phyloP scores from a whole-genome alignment of 2,888 invertebrate species.

The Meiosimyza decipiens region DNA sequence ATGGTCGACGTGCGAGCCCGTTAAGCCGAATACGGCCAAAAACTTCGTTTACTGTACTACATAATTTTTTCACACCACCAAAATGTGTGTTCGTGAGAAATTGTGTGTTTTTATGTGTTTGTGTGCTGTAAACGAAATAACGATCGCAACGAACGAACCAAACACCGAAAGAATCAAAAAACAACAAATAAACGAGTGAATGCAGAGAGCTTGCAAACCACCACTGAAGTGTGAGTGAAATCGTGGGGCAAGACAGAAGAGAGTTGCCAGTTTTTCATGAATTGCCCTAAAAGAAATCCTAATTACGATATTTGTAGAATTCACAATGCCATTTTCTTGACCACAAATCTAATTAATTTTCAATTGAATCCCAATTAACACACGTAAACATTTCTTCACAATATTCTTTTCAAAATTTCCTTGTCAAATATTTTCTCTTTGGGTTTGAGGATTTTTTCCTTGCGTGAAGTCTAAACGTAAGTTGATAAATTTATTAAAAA shows the following conservation, averaged over 20 bases:
- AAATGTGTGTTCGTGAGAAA: slow-evolving; percentile 12
- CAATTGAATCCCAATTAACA: no score
- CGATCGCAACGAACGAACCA: background rate
- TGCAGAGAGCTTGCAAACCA: background rate
- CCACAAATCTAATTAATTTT: no score
- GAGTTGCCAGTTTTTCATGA: background rate
- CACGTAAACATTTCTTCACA: no score
- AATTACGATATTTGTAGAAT: no score
- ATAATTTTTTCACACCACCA: slow-evolving; percentile 28
- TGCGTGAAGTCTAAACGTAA: no score
- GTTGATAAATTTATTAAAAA: no score
- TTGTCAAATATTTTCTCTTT: no score
- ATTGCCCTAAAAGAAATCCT: no score
- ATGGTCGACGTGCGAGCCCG: slow-evolving; percentile 26
- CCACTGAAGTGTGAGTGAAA: slow-evolving; percentile 3
- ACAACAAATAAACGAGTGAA: background rate
- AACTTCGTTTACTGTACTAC: slow-evolving; percentile 45
- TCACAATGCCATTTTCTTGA: no score
- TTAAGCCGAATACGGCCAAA: slow-evolving; percentile 38
- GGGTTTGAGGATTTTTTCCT: no score
- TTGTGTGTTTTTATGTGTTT: slow-evolving; percentile 17
- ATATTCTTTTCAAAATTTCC: no score
- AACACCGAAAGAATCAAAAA: background rate
- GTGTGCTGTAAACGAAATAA: slow-evolving; percentile 12
- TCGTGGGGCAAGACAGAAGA: background rate